These are phyloP conservation scores for Pseudorectes ferrugineus DNA, from an alignment of 2,113 vertebrate genomes.

Conservation along the genomic window DNA sequence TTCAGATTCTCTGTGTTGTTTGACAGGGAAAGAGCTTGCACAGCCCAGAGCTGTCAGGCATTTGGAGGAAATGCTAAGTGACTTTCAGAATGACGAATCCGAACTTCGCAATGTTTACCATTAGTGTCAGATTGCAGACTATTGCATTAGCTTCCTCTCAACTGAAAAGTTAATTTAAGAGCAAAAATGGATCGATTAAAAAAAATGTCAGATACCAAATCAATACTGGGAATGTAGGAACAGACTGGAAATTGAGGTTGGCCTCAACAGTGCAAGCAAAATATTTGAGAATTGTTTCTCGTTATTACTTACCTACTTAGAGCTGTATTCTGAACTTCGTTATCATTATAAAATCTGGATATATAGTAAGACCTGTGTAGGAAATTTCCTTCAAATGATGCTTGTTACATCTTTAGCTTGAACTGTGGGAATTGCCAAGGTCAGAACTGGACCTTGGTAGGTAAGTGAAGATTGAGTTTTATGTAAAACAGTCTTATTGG, in stretches of 20 bases:
- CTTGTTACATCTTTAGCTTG: not conserved
- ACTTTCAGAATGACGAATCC: not conserved
- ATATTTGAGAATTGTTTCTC: not conserved
- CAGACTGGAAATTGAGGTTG: not conserved
- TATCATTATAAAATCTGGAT: not conserved
- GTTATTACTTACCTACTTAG: not conserved
- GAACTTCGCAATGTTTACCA: not conserved
- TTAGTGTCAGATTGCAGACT: not conserved
- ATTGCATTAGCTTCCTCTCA: not conserved
- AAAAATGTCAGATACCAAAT: not conserved
- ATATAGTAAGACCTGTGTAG: not conserved
- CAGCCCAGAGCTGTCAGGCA: not conserved
- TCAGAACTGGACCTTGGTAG: not conserved
- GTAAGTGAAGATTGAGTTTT: not conserved
- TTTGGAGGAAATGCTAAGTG: not conserved
- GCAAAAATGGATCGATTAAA: not conserved
- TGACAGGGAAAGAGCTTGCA: not conserved
- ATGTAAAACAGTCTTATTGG: not conserved
- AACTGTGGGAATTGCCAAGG: not conserved
- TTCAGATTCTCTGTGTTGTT: not conserved
- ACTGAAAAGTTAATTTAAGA: constrained; percentile 14
- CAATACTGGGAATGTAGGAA: not conserved
- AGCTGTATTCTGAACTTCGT: not conserved
- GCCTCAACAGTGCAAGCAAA: not conserved
- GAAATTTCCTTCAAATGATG: not conserved